These are phyloP conservation scores for Macrophya annulata DNA, from an alignment of 2,888 invertebrate species.

Conservation along the genomic window DNA sequence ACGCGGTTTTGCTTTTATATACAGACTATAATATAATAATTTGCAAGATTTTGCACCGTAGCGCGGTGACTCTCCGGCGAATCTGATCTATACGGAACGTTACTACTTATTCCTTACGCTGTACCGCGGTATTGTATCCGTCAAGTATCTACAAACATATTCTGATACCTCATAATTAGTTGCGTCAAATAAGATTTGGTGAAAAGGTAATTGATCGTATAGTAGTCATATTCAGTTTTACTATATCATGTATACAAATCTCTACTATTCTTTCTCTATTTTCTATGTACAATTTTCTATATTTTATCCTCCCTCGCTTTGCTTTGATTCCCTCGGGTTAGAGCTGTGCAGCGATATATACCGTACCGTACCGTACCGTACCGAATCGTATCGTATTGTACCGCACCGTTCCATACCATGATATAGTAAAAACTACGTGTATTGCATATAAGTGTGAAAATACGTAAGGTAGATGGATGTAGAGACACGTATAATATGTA, in stretches of 20 bases:
- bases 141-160: no score
- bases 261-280: no score
- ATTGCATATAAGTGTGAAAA: neutral
- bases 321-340: neutral
- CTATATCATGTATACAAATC: no score
- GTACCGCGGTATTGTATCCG: neutral
- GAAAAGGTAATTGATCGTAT: no score
- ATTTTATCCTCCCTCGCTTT: slow-evolving; percentile 16
- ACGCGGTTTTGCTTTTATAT: slow-evolving; percentile 3
- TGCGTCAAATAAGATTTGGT: no score
- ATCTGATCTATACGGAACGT: slow-evolving; percentile 10
- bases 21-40: neutral
- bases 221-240: no score
- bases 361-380: slow-evolving; percentile 1
- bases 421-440: neutral
- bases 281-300: slow-evolving; percentile 6
- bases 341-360: slow-evolving; percentile 4
- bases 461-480: neutral
- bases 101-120: neutral
- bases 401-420: neutral
- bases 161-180: no score
- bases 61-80: neutral
- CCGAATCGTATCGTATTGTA: neutral
- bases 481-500: no score
- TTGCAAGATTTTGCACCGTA: neutral